Base-by-base conservation (phyloP, 2,797 vertebrate genomes). In the Toxotes lorentzi region DNA sequence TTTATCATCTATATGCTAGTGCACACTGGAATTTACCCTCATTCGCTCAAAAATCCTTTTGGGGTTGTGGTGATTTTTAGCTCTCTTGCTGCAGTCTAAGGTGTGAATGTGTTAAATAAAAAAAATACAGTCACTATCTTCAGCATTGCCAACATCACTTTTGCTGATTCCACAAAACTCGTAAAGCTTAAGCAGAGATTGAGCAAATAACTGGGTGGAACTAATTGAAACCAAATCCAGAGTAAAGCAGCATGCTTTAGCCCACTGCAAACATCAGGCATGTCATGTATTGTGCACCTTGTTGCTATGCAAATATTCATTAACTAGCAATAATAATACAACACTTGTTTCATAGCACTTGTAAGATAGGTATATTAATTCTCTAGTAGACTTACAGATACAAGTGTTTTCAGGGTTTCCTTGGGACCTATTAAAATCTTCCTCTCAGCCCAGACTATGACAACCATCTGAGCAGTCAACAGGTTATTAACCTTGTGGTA, bases 401-500 rank as follows among this genome's bases (percentile, higher is more conserved):
- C 17, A 16, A 19, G 40, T 57, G 32, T 71, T 4, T 51, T 43
- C 23, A 81, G 21, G 30, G 23, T 34, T 34, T 38, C 9, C 3
- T 34, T 57, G 9, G n/a, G 21, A 61, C 5, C 4, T 1, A 3
- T 53, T 82, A 54, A 41, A 10, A 38, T 51, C 35, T 35, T 6
- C 19, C 54, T 27, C 27, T 23, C 10, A 17, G 30, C 30, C 63
- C 63, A 56, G 24, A 34, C 62, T 38, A 3, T 27, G 34, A 34
- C 21, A 19, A 24, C 30, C 10, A 19, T 19, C 1, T 8, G 27
- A 79, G 76, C 81, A 8, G 35, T 65, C 79, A 50, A 51, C 73
- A 51, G 81, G 62, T 84, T 79, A 68, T 78, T 82, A 72, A 79
- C 57, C 21, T 4, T 7, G 16, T n/a, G 47, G 7, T 53, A n/a